Evolutionary conservation across 1,140 invertebrate genomes (phyloP).

Genomic region (Halesus radiatus): DNA sequence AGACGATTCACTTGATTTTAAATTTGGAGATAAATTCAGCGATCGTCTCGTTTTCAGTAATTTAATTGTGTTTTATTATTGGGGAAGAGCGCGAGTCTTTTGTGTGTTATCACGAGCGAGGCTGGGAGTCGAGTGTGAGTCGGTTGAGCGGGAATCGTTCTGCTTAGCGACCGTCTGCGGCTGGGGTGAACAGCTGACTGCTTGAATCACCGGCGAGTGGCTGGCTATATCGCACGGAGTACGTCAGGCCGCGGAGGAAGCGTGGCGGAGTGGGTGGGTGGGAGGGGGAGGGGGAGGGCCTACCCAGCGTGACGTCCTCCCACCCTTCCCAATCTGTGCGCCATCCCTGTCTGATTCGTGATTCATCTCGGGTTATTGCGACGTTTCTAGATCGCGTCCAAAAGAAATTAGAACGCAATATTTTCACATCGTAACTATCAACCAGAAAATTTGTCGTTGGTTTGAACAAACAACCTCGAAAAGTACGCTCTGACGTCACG

Average conservation of each 20-base stretch:
- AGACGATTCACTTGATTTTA: constrained; percentile 20
- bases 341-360: not conserved
- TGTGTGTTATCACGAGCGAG: not conserved
- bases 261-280: not conserved
- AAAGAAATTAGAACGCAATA: too few species aligned
- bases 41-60: constrained; percentile 17
- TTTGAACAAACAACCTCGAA: too few species aligned
- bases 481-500: too few species aligned
- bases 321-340: not conserved
- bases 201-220: constrained; percentile 21
- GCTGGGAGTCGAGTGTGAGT: not conserved
- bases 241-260: not conserved
- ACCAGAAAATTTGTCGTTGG: too few species aligned
- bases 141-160: not conserved
- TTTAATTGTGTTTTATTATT: not conserved
- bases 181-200: constrained; percentile 33
- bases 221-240: constrained; percentile 2
- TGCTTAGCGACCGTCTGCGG: not conserved
- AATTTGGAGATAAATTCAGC: constrained; percentile 25
- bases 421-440: too few species aligned
- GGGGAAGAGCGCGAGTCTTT: not conserved
- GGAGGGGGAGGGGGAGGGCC: not conserved
- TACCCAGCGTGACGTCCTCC: constrained; percentile 31
- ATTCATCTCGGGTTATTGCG: too few species aligned
- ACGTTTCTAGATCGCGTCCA: too few species aligned